A percentile compares a stretch with the other conserved stretches of the same genome.
Conservation (phyloP, 2,113 vertebrate genomes). For the Poecile atricapillus region DNA sequence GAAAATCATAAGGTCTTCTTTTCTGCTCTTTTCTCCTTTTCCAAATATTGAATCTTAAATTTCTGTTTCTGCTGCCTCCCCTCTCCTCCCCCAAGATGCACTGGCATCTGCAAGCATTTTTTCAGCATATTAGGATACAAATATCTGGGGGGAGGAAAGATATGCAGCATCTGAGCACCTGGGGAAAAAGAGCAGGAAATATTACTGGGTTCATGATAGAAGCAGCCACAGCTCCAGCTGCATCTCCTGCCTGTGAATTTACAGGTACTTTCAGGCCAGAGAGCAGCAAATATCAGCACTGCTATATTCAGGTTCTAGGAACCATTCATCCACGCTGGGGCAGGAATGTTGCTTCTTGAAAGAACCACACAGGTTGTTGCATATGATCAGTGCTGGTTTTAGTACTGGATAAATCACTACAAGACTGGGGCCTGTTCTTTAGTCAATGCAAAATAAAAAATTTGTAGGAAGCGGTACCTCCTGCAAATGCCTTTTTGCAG, state of each 20-base stretch:
- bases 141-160: neutral
- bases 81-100: neutral
- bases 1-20: neutral
- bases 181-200: neutral
- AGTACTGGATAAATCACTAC: neutral
- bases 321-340: neutral
- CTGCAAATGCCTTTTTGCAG: neutral
- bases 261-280: neutral
- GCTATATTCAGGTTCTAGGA: neutral
- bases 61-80: neutral
- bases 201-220: neutral
- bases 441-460: slow-evolving; percentile 1
- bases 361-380: neutral
- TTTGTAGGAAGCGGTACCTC: neutral
- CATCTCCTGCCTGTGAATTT: neutral
- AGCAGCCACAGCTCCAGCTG: neutral
- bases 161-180: neutral
- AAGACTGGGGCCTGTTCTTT: neutral
- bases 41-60: neutral
- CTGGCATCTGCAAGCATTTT: neutral
- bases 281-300: neutral
- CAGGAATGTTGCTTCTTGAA: neutral
- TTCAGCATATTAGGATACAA: neutral
- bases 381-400: neutral
- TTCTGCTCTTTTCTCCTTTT: neutral